phyloP scores from a whole-genome alignment of 2,797 vertebrate species.

The Poeciliopsis presidionis region DNA sequence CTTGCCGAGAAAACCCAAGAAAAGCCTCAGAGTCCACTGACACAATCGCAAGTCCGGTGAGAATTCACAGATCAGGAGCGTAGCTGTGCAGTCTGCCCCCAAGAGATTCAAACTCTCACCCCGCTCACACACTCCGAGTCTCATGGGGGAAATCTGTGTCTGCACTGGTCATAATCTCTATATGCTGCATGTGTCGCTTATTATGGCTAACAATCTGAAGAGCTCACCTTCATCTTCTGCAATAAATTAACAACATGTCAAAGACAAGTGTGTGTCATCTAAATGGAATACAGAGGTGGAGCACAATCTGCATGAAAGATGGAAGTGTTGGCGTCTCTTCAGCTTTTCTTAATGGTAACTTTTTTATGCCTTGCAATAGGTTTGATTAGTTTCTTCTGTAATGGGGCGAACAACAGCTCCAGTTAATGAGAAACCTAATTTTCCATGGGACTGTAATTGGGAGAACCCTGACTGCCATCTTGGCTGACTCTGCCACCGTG shows the following conservation, averaged over 20 bases:
- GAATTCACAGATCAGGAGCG: slow-evolving; percentile 53
- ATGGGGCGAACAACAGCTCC: background rate
- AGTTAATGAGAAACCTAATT: background rate
- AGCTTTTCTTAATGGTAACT: background rate
- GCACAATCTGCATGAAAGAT: background rate
- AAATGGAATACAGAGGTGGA: background rate
- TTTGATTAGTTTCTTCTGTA: background rate
- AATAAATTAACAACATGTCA: background rate
- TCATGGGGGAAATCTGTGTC: slow-evolving; percentile 8
- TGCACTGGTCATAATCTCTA: slow-evolving; percentile 15
- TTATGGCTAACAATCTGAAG: slow-evolving; percentile 5
- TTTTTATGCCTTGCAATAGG: background rate
- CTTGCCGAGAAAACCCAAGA: slow-evolving; percentile 29
- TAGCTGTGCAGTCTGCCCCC: slow-evolving; percentile 48
- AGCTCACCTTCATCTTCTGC: slow-evolving; percentile 16
- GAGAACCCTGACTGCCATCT: background rate
- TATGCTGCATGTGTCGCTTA: slow-evolving; percentile 10
- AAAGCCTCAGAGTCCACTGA: slow-evolving; percentile 24
- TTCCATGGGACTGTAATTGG: background rate
- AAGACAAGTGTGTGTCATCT: background rate
- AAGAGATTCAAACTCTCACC: slow-evolving; percentile 30
- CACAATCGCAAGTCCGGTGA: slow-evolving; percentile 60
- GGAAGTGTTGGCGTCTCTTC: background rate
- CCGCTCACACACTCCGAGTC: slow-evolving; percentile 15
- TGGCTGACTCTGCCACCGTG: background rate